Evolutionary conservation across 2,888 invertebrate genomes (phyloP).

Genomic region (Cloeon dipterum): DNA sequence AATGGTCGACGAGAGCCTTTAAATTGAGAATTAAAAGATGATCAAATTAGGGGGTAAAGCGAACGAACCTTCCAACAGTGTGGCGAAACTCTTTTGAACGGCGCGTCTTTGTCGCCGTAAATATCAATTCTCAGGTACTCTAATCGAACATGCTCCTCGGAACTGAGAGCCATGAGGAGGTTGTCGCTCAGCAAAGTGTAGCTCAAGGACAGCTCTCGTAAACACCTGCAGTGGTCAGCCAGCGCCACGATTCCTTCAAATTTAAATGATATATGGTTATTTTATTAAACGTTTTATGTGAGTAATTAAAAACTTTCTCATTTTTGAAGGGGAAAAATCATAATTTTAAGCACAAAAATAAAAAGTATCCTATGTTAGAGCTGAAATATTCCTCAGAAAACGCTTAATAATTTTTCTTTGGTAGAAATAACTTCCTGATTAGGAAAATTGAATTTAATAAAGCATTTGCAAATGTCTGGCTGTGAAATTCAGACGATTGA

Average conservation of each 20-base stretch:
- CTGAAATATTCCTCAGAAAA: background rate
- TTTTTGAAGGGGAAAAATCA: too few species aligned
- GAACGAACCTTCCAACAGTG: background rate
- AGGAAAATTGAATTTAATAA: too few species aligned
- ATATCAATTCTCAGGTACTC: conserved; percentile 16
- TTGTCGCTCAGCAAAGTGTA: conserved; percentile 17
- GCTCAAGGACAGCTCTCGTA: conserved; percentile 16
- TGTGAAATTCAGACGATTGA: too few species aligned
- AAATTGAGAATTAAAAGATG: background rate
- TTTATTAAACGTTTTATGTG: too few species aligned
- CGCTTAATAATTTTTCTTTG: too few species aligned
- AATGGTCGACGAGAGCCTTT: conserved; percentile 12
- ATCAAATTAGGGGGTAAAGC: too few species aligned
- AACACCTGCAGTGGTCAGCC: conserved; percentile 12
- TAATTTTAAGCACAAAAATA: background rate
- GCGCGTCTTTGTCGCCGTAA: conserved; percentile 7
- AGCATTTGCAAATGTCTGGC: too few species aligned
- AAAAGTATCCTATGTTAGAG: background rate
- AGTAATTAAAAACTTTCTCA: too few species aligned
- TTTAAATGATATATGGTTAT: too few species aligned
- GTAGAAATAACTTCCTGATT: too few species aligned
- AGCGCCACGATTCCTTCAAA: conserved; percentile 14
- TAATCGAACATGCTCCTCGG: conserved; percentile 11
- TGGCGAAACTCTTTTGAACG: conserved; percentile 4
- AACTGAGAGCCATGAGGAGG: conserved; percentile 14